phyloP scores from a whole-genome alignment of 2,888 invertebrate species.

The Eilema sororculum region DNA sequence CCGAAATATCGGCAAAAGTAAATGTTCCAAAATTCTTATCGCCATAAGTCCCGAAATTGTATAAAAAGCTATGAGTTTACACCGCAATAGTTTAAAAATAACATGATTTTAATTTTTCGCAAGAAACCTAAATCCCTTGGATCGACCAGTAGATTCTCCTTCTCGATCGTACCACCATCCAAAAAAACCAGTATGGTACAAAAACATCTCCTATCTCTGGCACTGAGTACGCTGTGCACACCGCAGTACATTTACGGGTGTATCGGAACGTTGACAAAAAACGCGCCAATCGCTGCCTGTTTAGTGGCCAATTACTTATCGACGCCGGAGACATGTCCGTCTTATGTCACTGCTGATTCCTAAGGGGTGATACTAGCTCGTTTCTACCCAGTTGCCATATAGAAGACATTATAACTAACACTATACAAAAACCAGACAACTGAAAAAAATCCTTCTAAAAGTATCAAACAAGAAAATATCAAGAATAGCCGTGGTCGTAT shows the following conservation, averaged over 20 bases:
- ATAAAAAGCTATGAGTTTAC: no score
- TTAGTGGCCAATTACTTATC: slow-evolving; percentile 76
- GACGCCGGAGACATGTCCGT: slow-evolving; percentile 61
- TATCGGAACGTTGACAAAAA: slow-evolving; percentile 58
- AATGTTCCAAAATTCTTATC: no score
- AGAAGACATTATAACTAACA: not conserved
- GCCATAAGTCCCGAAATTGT: no score
- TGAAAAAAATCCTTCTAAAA: no score
- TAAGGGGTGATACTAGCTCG: not conserved
- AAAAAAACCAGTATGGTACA: not conserved
- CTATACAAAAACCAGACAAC: not conserved
- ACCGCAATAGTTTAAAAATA: no score
- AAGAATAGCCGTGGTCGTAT: no score
- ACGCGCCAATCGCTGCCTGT: slow-evolving; percentile 53
- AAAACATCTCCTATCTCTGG: not conserved
- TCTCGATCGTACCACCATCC: no score
- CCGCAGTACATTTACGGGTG: slow-evolving; percentile 56
- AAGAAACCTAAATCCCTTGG: no score
- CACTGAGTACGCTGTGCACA: slow-evolving; percentile 41
- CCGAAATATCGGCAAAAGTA: no score
- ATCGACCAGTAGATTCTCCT: no score
- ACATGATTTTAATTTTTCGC: no score
- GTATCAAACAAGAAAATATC: no score
- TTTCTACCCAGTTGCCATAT: slow-evolving; percentile 14
- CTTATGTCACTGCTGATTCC: slow-evolving; percentile 37